A percentile compares a stretch with the other conserved stretches of the same genome.
phyloP scores from a whole-genome alignment of 2,888 invertebrate genomes.

The Parascotia fuliginaria region DNA sequence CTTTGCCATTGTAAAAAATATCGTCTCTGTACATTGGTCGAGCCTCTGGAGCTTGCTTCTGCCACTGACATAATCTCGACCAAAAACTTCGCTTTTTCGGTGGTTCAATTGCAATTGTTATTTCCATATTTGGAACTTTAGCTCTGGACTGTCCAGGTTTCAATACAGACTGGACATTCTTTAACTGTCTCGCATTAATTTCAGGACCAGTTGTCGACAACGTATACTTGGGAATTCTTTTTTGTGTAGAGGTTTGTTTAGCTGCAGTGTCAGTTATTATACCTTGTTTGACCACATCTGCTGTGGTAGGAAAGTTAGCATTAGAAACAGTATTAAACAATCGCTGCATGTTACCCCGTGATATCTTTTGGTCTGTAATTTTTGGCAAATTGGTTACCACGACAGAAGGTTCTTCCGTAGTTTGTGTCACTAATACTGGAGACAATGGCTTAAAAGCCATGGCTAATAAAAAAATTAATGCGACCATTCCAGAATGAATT shows the following conservation, averaged over 20 bases:
- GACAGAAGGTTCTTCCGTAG: background rate
- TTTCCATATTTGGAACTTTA: background rate
- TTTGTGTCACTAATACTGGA: background rate
- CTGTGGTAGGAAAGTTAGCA: background rate
- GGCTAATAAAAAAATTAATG: background rate
- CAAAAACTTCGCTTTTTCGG: conserved; percentile 32
- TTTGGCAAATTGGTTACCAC: background rate
- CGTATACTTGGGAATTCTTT: no score
- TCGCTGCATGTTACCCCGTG: background rate
- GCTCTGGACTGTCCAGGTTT: background rate
- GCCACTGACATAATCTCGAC: background rate
- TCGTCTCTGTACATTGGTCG: background rate
- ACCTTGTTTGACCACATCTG: background rate
- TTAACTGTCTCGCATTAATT: background rate
- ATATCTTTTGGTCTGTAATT: background rate
- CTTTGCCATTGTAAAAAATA: background rate
- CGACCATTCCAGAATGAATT: background rate
- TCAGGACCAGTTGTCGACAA: background rate
- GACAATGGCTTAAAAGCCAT: background rate
- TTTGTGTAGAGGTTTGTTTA: background rate
- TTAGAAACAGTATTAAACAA: background rate
- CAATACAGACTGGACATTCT: background rate
- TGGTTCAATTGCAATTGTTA: conserved; percentile 30
- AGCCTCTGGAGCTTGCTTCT: background rate
- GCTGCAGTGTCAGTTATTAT: background rate